Evolutionary conservation across 2,888 invertebrate species (phyloP).

Genomic region (Drosophila kanekoi): DNA sequence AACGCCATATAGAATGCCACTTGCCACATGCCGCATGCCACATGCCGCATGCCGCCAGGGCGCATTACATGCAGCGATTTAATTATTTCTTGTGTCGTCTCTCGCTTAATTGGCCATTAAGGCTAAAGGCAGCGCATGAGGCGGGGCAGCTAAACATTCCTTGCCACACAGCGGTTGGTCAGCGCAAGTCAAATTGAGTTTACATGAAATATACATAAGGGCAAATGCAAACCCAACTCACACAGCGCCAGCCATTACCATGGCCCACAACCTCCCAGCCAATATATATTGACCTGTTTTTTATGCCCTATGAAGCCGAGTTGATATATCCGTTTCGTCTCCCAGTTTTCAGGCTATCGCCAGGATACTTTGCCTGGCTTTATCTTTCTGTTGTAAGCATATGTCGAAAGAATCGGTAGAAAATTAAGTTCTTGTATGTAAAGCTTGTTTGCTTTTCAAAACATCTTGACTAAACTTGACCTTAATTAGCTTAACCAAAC

Average conservation of each 20-base stretch:
- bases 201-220: constrained; percentile 75
- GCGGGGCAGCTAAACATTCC: constrained; percentile 44
- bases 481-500: too few relatives aligned
- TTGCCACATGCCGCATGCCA: constrained; percentile 8
- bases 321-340: too few relatives aligned
- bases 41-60: constrained; percentile 19
- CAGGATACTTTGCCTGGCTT: too few relatives aligned
- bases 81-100: constrained; percentile 85
- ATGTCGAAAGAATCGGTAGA: too few relatives aligned
- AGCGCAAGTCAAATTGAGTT: constrained; percentile 69
- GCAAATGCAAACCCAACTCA: constrained; percentile 16
- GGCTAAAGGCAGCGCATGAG: constrained; percentile 30
- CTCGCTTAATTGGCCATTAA: constrained; percentile 85
- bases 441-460: too few relatives aligned
- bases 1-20: constrained; percentile 7
- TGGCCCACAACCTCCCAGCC: constrained; percentile 2
- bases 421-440: too few relatives aligned
- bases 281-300: constrained; percentile 73
- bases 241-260: too few relatives aligned
- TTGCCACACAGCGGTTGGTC: constrained; percentile 68
- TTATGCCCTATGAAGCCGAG: background rate
- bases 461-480: too few relatives aligned
- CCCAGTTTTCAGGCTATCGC: too few relatives aligned
- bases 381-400: too few relatives aligned
- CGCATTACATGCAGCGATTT: constrained; percentile 81